Evolutionary conservation across 2,113 vertebrate species (phyloP).

Genomic region (Chunga burmeisteri): DNA sequence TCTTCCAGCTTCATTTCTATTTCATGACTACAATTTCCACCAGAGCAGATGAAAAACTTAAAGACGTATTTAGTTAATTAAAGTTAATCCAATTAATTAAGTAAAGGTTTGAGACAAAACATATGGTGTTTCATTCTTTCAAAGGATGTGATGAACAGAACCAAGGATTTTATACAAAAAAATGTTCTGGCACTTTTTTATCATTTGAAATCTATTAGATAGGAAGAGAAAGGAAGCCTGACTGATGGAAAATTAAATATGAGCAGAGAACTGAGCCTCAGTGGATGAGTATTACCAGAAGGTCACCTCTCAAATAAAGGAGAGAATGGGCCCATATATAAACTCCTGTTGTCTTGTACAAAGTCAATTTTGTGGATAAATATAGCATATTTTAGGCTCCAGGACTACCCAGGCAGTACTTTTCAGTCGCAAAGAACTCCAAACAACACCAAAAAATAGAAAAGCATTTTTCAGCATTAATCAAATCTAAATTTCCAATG

Average conservation of each 20-base stretch:
- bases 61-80: not conserved
- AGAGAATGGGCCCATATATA: not conserved
- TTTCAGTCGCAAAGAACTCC: not conserved
- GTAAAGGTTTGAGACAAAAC: not conserved
- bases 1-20: not conserved
- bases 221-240: not conserved
- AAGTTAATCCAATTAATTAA: not conserved
- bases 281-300: not conserved
- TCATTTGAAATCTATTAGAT: not conserved
- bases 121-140: not conserved
- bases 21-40: not conserved
- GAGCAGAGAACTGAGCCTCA: not conserved
- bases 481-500: not conserved
- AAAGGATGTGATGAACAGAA: not conserved
- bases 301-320: not conserved
- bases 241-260: not conserved
- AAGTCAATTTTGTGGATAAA: not conserved
- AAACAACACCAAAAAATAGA: not conserved
- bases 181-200: not conserved
- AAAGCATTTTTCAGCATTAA: not conserved
- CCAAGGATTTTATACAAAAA: not conserved
- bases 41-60: not conserved
- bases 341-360: not conserved
- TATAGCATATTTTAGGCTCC: not conserved
- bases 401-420: not conserved